Percentiles rank a stretch among this genome's conserved stretches.
Evolutionary conservation across 2,888 invertebrate genomes (phyloP).

Genomic region (Scelioninae gen. 2): DNA sequence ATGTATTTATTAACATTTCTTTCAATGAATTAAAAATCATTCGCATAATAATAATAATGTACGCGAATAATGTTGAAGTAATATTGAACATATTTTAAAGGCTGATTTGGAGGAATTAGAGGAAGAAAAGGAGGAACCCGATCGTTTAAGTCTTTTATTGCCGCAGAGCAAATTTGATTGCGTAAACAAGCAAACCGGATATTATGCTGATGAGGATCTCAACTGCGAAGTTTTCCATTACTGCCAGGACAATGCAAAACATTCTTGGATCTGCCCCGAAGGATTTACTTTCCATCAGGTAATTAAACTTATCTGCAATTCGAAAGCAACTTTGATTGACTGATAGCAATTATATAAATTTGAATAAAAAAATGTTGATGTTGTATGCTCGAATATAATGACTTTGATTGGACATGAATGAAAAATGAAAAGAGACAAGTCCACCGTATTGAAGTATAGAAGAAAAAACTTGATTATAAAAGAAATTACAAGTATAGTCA

Average conservation of each 20-base stretch:
- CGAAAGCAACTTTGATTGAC: constrained; percentile 37
- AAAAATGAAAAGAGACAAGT: too few species aligned
- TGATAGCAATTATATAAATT: constrained; percentile 3
- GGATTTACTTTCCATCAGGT: constrained; percentile 93
- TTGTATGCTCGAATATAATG: too few species aligned
- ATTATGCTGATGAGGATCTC: constrained; percentile 92
- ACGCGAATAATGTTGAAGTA: too few species aligned
- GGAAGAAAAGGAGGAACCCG: constrained; percentile 90
- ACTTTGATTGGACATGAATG: too few species aligned
- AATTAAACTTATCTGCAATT: constrained; percentile 58
- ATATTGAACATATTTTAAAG: constrained; percentile 22
- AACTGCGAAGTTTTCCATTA: constrained; percentile 95
- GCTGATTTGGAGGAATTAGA: constrained; percentile 78
- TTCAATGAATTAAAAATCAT: too few species aligned
- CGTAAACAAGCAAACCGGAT: constrained; percentile 87
- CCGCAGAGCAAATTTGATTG: constrained; percentile 91
- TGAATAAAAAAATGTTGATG: too few species aligned
- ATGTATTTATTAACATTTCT: too few species aligned
- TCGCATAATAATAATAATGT: too few species aligned
- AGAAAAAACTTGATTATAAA: too few species aligned
- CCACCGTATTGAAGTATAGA: too few species aligned
- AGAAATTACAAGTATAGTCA: too few species aligned
- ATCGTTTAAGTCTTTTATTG: constrained; percentile 85
- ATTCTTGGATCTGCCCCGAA: constrained; percentile 95
- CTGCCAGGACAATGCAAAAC: constrained; percentile 91